Evolutionary conservation across 1,140 invertebrate genomes (phyloP).

Genomic region (Atta colombica): DNA sequence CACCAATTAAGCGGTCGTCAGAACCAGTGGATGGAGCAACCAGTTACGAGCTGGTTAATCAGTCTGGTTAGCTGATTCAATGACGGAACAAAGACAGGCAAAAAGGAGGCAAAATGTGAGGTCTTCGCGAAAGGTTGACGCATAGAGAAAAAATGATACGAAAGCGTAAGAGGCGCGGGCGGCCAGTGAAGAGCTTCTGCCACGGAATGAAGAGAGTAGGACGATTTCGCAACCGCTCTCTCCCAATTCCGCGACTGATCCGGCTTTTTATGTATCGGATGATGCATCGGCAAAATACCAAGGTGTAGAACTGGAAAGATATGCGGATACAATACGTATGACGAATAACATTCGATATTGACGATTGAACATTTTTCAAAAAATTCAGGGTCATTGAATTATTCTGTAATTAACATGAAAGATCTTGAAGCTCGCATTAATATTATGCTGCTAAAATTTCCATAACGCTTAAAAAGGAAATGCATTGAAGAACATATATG

Average conservation of each 20-base stretch:
- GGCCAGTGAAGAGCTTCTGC: neutral
- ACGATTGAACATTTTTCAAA: neutral
- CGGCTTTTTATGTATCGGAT: no score
- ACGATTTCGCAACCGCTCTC: constrained; percentile 66
- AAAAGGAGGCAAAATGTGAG: constrained; percentile 16
- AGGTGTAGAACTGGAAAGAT: constrained; percentile 58
- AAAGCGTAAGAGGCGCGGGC: neutral
- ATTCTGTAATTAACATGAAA: no score
- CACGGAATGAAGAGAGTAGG: constrained; percentile 70
- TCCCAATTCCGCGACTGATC: no score
- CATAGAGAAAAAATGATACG: neutral
- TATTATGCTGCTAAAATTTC: no score
- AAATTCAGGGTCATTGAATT: no score
- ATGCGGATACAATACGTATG: constrained; percentile 8
- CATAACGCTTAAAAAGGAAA: no score
- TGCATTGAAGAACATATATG: no score
- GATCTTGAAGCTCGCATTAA: no score
- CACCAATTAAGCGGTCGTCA: constrained; percentile 34
- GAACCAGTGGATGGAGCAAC: neutral
- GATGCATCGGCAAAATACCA: constrained; percentile 77
- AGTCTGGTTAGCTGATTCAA: constrained; percentile 39
- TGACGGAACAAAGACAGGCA: constrained; percentile 59
- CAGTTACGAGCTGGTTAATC: constrained; percentile 1
- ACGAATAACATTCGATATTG: neutral
- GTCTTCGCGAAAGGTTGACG: neutral